Base-by-base conservation (phyloP, 2,888 invertebrate species). In the Eledona agricola region DNA sequence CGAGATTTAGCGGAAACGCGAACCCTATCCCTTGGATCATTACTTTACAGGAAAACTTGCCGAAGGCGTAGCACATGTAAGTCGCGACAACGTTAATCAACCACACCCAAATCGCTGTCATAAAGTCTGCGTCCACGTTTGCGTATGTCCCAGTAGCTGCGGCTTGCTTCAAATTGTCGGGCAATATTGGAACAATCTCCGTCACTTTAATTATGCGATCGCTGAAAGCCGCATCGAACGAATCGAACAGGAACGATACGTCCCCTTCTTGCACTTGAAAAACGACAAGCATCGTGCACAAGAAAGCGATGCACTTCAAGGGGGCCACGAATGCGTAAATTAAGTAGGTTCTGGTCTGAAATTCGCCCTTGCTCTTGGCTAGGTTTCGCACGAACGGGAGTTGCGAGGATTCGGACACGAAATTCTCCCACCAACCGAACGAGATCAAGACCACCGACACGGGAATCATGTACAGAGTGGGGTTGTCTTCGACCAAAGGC, bases 21-120 rank as follows among this genome's bases (percentile, higher is more conserved):
- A 89, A 94, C 63, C 93, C 89, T 72, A 93, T 88, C 42, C 86
- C 84, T 73, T 96, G 95, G 71, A 96, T 93, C 72, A 90, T 85
- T 57, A 93, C 89, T 79, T 90, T 91, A 78, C 92, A 93, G 0
- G 93, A 88, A 62, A 92, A 90, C 77, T 92, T 94, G 2, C 86
- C 82, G 56, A 83, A 82, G 10, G 79, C 79, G 66, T 85, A 89
- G 61, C 85, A 84, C 4, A 89, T 59, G 65, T 89, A 87, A 1
- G 89, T 84, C 0, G 86, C 74, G 0, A 76, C 57, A 1, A 87
- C 79, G 73, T 93, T 91, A 16, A 89, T 79, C 0, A 86, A 56
- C 10, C 86, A 77, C 0, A 87, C 81, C 75, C 83, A 83, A 17
- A 88, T 58, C 0, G 86, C 78, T 0, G 82, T 73, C 61, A 60